Evolutionary conservation across 1,140 invertebrate genomes (phyloP), one percentile per base, ranked within the genome.

Genomic region (Xylocopa sonorina): DNA sequence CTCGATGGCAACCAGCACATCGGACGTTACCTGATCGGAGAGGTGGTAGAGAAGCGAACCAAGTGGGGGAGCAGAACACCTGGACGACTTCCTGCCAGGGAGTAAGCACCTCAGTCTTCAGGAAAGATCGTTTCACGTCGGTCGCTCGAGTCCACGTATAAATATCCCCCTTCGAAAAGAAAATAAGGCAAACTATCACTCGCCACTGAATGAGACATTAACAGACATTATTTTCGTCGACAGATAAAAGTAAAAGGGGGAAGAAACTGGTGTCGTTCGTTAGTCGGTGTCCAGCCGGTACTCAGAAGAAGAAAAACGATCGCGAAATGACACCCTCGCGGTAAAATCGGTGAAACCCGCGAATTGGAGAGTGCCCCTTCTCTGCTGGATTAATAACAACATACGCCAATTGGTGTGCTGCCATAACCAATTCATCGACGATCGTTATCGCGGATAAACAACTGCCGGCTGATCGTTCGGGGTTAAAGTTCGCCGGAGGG

Each of bases 71-170:
- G 51, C 66, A 80, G 84, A 85, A 91, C 90, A 91, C 88, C 88
- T 91, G 90, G 89, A 89, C 86, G 87, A 89, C 86, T 90, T 89
- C 88, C 88, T 89, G 87, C 84, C 86, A 80, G 62, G 73, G 75
- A 76, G 87, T 83, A 86, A 88, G 86, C 87, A 84, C 83, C 81
- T 89, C 89, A 90, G 89, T 90, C 87, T 87, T 89, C 82, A 87
- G 81, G 81, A 78, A 83, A 84, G 81, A 87, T 81, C 84, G 81
- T 73, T 57, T 60, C 81, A 69, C 62, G 62, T 57, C 83, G 87
- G 79, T 68, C 63, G 71, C 27, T 72, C 43, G 38, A 79, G 27
- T 78, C 66, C 51, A 73, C 29, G 38, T 76, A 27, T n/a, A n/a
- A n/a, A n/a, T n/a, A n/a, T n/a, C n/a, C n/a, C n/a, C n/a, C 27